Percentiles rank a stretch among this genome's conserved stretches.
Evolutionary conservation across 2,797 vertebrate species (phyloP).

Genomic region (Rhyacichthys aspro): DNA sequence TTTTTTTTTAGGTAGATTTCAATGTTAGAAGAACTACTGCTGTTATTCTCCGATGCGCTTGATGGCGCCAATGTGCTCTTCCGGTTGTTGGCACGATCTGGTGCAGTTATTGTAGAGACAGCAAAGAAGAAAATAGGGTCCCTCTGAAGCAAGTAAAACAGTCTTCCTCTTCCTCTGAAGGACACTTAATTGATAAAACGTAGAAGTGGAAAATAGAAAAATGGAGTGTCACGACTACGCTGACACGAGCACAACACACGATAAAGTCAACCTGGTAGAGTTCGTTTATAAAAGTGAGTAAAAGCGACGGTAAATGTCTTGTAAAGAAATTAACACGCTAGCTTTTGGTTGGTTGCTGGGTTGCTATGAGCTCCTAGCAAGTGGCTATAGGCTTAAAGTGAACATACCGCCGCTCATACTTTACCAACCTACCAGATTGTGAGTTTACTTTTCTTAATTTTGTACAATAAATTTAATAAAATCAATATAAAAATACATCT

Average conservation of each 20-base stretch:
- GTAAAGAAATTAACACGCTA: slow-evolving; percentile 2
- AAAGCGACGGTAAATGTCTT: not conserved
- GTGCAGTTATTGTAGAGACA: not conserved
- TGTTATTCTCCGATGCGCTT: not conserved
- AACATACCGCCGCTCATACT: too few relatives aligned
- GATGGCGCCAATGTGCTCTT: not conserved
- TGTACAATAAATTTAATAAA: too few relatives aligned
- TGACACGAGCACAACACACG: slow-evolving; percentile 31
- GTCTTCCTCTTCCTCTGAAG: slow-evolving; percentile 30
- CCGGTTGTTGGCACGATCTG: not conserved
- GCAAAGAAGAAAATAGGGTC: slow-evolving; percentile 47
- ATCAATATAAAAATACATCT: too few relatives aligned
- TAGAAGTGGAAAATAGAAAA: not conserved
- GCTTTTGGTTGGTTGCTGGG: not conserved
- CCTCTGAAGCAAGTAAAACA: slow-evolving; percentile 26
- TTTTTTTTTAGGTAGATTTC: too few relatives aligned
- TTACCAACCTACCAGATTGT: not conserved
- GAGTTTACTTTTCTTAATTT: too few relatives aligned
- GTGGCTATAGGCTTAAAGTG: slow-evolving; percentile 17
- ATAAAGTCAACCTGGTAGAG: slow-evolving; percentile 37
- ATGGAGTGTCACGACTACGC: slow-evolving; percentile 54
- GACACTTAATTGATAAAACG: slow-evolving; percentile 19
- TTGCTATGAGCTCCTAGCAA: slow-evolving; percentile 28
- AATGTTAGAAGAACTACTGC: too few relatives aligned
- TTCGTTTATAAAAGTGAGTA: slow-evolving; percentile 74